Percentiles rank a stretch among this genome's conserved stretches.
These are phyloP conservation scores for Drosophila melanocephala DNA, from an alignment of 2,888 invertebrate genomes.

Conservation along the genomic window DNA sequence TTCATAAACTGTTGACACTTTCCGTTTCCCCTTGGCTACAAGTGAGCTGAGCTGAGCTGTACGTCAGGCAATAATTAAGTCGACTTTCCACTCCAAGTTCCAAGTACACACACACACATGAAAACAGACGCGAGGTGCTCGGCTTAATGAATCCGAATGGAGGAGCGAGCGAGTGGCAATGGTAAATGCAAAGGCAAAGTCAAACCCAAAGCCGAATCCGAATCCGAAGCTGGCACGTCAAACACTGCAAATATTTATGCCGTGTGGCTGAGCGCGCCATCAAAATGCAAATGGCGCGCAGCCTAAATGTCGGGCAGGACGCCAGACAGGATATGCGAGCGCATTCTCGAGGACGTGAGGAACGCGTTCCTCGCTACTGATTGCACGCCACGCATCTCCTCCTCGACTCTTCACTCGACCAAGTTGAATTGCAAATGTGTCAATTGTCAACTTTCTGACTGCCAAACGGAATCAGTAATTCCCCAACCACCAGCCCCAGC, in stretches of 20 bases:
- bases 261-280: conserved; percentile 54
- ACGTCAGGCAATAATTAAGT: conserved; percentile 73
- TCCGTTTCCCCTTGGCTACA: conserved; percentile 37
- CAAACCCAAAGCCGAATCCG: conserved; percentile 42
- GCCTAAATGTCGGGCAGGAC: conserved; percentile 64
- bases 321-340: conserved; percentile 10
- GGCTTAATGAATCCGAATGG: conserved; percentile 73
- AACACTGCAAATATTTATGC: conserved; percentile 82
- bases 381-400: conserved; percentile 38
- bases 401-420: conserved; percentile 51
- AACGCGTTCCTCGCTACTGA: conserved; percentile 47
- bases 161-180: conserved; percentile 29
- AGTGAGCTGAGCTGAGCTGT: conserved; percentile 22
- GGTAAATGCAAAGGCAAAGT: conserved; percentile 1
- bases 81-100: conserved; percentile 46
- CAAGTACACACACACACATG: conserved; percentile 19
- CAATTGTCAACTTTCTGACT: conserved; percentile 78
- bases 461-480: conserved; percentile 58
- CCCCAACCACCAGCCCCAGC: neutral
- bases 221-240: conserved; percentile 62
- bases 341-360: conserved; percentile 32
- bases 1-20: conserved; percentile 72
- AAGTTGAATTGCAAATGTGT: conserved; percentile 80
- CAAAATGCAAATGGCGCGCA: conserved; percentile 74
- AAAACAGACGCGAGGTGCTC: conserved; percentile 50